phyloP scores from a whole-genome alignment of 2,797 vertebrate genomes.

The Tiaroga cobitis region DNA sequence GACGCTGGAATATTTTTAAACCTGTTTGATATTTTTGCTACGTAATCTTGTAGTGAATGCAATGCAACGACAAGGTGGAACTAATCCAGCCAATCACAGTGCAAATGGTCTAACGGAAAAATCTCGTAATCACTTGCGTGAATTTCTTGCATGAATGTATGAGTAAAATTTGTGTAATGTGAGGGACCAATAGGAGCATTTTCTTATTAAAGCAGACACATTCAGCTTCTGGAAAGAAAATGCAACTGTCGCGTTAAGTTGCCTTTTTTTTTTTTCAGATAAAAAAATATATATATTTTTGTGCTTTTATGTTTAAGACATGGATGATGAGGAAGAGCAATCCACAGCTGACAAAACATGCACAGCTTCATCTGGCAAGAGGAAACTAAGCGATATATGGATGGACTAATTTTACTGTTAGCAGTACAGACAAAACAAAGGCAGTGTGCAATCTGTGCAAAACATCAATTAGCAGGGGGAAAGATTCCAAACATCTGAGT shows the following conservation, averaged over 20 bases:
- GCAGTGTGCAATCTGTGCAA: background rate
- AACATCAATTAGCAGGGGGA: background rate
- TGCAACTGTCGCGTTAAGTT: background rate
- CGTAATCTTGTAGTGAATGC: no score
- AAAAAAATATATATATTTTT: background rate
- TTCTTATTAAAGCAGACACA: background rate
- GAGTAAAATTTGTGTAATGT: no score
- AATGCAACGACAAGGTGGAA: no score
- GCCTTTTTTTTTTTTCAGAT: background rate
- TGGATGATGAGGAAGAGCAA: background rate
- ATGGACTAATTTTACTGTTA: background rate
- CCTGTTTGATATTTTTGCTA: no score
- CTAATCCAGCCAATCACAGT: no score
- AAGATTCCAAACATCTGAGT: background rate
- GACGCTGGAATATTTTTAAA: no score
- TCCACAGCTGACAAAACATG: background rate
- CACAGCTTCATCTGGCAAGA: background rate
- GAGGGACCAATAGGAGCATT: background rate
- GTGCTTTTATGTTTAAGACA: background rate
- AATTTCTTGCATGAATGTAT: no score
- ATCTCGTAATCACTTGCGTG: no score
- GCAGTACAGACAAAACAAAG: background rate
- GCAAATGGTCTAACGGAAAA: no score
- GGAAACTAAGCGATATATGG: background rate
- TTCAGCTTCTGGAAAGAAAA: background rate